Base-by-base conservation (phyloP, 2,888 invertebrate genomes). In the Hypomecis atomaria region DNA sequence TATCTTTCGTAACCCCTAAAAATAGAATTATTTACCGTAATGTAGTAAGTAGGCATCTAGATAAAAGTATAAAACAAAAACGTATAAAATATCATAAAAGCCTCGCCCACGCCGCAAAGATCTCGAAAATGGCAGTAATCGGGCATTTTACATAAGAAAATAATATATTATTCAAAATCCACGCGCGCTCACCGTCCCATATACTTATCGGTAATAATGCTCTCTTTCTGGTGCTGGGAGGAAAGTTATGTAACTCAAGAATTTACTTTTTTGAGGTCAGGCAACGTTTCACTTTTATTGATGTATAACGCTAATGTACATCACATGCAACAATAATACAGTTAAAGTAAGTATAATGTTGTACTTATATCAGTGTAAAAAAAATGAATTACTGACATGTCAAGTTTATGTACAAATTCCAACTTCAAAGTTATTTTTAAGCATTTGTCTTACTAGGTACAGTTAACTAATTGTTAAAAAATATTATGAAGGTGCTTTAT, bases 81-180 rank as follows among this genome's bases (percentile, higher is more conserved):
- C 84, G 81, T 87, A 90, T 88, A 87, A 90, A 89, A 85, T 83
- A 83, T 84, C 85, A 88, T 90, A 90, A 92, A 92, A 78, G 87
- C 84, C 89, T 86, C 88, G 75, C 79, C 86, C 84, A 79, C 77
- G 78, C 76, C 82, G 79, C 83, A 83, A 82, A 90, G 89, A 92
- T 91, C 90, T 90, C 88, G 76, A 78, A 81, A 87, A 86, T 87
- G 89, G 88, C 79, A 85, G 89, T 90, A 91, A 92, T 92, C 92
- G 92, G 89, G 85, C 90, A 90, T 92, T 92, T 92, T 91, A 90
- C 92, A 92, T 92, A 92, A 86, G 90, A 90, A 92, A 90, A 90
- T 91, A 88, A 92, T 92, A 92, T 91, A 90, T 92, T 92, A 92
- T 92, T 92, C 92, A 92, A 91, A 91, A 92, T 92, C 90, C 86